Percentiles rank a stretch among this genome's conserved stretches.
Conservation (phyloP, 1,140 invertebrate species). For the Aleiodes sp. region DNA sequence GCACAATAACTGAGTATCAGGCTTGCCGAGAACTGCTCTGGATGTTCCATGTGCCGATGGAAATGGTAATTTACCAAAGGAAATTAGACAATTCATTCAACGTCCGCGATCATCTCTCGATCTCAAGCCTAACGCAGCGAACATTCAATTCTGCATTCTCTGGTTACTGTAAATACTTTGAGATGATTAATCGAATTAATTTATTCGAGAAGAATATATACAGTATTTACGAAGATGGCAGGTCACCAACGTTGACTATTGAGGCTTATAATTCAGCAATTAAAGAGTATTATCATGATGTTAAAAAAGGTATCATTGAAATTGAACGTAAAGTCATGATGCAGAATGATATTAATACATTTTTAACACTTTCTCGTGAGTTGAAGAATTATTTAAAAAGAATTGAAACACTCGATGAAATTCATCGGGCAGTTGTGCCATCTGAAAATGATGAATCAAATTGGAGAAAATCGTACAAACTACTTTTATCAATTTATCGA, state of each 20-base stretch:
- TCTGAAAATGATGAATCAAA: constrained; percentile 57
- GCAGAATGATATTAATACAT: constrained; percentile 58
- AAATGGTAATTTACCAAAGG: constrained; percentile 54
- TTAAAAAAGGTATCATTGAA: constrained; percentile 50
- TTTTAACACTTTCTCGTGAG: constrained; percentile 58
- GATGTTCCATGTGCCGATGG: constrained; percentile 56
- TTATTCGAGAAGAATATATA: constrained; percentile 52
- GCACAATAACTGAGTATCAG: constrained; percentile 59
- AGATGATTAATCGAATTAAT: constrained; percentile 56
- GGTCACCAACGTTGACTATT: constrained; percentile 54
- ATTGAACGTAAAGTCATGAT: constrained; percentile 55
- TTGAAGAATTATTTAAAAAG: constrained; percentile 56
- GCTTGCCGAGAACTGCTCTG: constrained; percentile 60
- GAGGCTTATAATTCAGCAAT: constrained; percentile 57
- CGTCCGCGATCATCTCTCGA: constrained; percentile 53
- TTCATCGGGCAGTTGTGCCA: constrained; percentile 60
- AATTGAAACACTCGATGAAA: constrained; percentile 58
- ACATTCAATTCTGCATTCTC: constrained; percentile 56
- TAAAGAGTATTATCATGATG: constrained; percentile 45
- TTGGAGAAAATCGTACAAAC: constrained; percentile 37
- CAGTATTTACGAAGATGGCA: constrained; percentile 17
- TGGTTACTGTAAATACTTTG: constrained; percentile 54
- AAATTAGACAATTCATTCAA: constrained; percentile 42
- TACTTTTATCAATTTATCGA: constrained; percentile 59
- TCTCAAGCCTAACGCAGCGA: constrained; percentile 61